Conservation (phyloP, 2,888 invertebrate species). For the Subacronicta megacephala region DNA sequence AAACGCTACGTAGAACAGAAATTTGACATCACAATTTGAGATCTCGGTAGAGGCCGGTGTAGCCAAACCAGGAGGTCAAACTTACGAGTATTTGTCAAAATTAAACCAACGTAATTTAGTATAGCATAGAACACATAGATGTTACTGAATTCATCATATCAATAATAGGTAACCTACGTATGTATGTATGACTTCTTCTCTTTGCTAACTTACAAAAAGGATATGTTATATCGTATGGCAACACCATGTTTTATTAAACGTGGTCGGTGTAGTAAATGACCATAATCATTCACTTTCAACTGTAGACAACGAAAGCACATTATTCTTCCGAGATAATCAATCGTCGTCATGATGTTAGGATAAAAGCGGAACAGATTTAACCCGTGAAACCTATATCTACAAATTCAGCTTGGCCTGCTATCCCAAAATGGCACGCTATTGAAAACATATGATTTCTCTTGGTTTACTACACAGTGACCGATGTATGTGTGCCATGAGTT, state of each 20-base stretch:
- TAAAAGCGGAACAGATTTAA: slow-evolving; percentile 27
- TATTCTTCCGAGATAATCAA: slow-evolving; percentile 53
- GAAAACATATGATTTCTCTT: background rate
- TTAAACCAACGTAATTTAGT: too few relatives aligned
- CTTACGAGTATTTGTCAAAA: too few relatives aligned
- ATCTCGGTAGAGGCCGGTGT: too few relatives aligned
- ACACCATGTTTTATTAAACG: slow-evolving; percentile 27
- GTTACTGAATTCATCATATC: too few relatives aligned
- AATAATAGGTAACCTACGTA: too few relatives aligned
- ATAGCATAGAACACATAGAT: too few relatives aligned
- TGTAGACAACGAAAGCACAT: slow-evolving; percentile 47
- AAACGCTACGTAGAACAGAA: too few relatives aligned
- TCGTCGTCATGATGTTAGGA: slow-evolving; percentile 35
- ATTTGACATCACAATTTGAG: too few relatives aligned
- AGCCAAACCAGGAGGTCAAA: too few relatives aligned
- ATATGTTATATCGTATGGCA: slow-evolving; percentile 24
- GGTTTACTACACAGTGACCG: too few relatives aligned
- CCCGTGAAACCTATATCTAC: slow-evolving; percentile 9
- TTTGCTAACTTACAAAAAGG: slow-evolving; percentile 9
- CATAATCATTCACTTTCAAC: slow-evolving; percentile 51
- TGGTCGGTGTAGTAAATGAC: slow-evolving; percentile 21
- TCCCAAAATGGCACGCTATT: slow-evolving; percentile 18
- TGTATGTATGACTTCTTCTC: too few relatives aligned
- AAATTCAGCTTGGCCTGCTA: slow-evolving; percentile 16
- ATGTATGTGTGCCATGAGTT: too few relatives aligned